Base-by-base conservation (phyloP, 2,797 vertebrate species). In the Loriculus beryllinus region DNA sequence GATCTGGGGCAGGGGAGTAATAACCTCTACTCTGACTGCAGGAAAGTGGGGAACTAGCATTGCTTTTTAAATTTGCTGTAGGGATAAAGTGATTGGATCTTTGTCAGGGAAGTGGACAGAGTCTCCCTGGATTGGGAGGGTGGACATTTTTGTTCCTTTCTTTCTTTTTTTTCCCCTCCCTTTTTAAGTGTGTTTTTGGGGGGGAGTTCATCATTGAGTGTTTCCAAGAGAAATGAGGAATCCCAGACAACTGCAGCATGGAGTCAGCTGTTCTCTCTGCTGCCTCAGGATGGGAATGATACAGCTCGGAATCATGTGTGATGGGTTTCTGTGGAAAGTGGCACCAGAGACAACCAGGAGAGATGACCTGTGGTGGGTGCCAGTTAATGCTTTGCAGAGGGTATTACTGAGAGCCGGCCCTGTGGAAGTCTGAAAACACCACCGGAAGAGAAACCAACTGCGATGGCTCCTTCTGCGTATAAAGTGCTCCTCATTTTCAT, bases 401-500 rank as follows among this genome's bases (percentile, higher is more conserved):
- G 56, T 22, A 22, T 72, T 88, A 23, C 59, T 35, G 59, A 92
- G 62, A 92, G 72, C 51, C 14, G 2, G 62, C 77, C 80, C 92
- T 47, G 48, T 72, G 74, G 69, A 85, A 93, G 35, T 47, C 81
- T 71, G 93, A 75, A 70, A 75, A 40, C 64, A 83, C 57, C 88
- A 54, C 56, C 1, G 1, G 63, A 83, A 89, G 63, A 35, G 82
- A 71, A 86, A 9, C 75, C 59, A 90, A 60, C 26, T 52, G 16
- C 85, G 92, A 94, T 89, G 92, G 90, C 93, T 89, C 93, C 82
- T 92, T 92, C 87, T 96, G 90, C 65, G 1, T 96, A 94, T 95
- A 54, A 96, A 96, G 94, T 94, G 94, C 82, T 92, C 94, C 74
- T 95, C 85, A 68, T 94, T 96, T 93, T 95, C 87, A 77, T 97